phyloP scores from a whole-genome alignment of 2,888 invertebrate genomes.

The Phania funesta region DNA sequence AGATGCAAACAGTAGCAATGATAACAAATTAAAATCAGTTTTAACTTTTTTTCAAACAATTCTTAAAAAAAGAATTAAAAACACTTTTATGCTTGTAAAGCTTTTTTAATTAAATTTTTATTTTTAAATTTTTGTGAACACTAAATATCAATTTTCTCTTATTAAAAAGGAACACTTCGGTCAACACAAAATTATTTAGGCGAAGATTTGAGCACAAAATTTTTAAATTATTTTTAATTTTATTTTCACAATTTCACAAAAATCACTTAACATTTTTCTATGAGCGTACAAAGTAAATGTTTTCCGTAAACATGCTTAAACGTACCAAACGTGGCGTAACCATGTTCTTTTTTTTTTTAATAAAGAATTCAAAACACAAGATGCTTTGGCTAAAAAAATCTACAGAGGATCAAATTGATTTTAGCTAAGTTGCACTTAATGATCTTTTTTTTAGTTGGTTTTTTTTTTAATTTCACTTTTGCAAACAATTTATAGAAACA shows the following conservation, averaged over 20 bases:
- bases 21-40: not conserved
- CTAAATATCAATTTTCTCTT: too few relatives aligned
- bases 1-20: not conserved
- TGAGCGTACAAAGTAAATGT: conserved; percentile 11
- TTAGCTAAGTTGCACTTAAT: not conserved
- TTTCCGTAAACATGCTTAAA: conserved; percentile 11
- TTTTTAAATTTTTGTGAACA: too few relatives aligned
- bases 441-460: not conserved
- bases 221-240: not conserved
- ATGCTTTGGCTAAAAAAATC: not conserved
- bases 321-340: conserved; percentile 44
- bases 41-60: too few relatives aligned
- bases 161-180: too few relatives aligned
- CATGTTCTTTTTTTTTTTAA: conserved; percentile 18
- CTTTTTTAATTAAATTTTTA: too few relatives aligned
- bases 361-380: not conserved
- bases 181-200: too few relatives aligned
- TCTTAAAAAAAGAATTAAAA: too few relatives aligned
- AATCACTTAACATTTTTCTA: conserved; percentile 15
- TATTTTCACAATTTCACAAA: not conserved
- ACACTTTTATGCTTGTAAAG: too few relatives aligned
- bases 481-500: not conserved
- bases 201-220: not conserved
- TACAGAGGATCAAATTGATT: not conserved
- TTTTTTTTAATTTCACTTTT: not conserved